Percentiles rank a stretch among this genome's conserved stretches.
These are phyloP conservation scores for Amphipoea oculea DNA, from an alignment of 2,888 invertebrate species.

Conservation along the genomic window DNA sequence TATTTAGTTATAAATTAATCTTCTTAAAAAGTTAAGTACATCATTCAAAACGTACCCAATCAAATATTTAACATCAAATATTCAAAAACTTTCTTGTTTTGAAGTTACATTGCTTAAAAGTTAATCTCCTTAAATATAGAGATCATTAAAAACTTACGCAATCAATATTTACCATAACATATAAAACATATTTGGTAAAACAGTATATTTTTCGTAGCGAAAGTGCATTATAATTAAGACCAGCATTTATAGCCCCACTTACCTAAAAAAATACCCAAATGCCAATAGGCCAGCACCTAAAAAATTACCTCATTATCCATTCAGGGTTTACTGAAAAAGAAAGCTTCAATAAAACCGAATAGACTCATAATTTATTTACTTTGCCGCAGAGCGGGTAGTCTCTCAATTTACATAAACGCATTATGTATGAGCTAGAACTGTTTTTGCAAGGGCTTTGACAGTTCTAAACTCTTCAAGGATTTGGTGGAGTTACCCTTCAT, in stretches of 20 bases:
- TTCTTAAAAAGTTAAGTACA: neutral
- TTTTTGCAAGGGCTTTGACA: neutral
- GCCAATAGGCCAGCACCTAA: neutral
- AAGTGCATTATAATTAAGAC: slow-evolving; percentile 8
- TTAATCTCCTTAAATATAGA: too few species aligned
- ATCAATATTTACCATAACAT: too few species aligned
- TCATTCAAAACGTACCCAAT: slow-evolving; percentile 17
- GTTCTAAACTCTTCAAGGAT: slow-evolving; percentile 1
- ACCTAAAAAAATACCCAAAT: neutral
- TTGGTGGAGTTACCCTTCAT: neutral
- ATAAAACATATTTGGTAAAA: neutral
- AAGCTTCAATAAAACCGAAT: slow-evolving; percentile 1
- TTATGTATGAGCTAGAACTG: slow-evolving; percentile 2
- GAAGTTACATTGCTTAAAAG: neutral
- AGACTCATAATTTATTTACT: slow-evolving; percentile 26
- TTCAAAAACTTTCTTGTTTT: slow-evolving; percentile 22
- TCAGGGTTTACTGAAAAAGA: neutral
- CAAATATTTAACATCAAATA: neutral
- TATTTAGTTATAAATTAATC: neutral
- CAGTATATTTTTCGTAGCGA: slow-evolving; percentile 21
- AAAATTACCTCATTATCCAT: neutral
- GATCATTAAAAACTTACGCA: too few species aligned
- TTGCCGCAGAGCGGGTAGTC: slow-evolving; percentile 11
- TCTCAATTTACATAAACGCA: slow-evolving; percentile 18
- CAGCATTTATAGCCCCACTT: neutral